phyloP scores from a whole-genome alignment of 1,140 invertebrate genomes.

The Magallana angulata region DNA sequence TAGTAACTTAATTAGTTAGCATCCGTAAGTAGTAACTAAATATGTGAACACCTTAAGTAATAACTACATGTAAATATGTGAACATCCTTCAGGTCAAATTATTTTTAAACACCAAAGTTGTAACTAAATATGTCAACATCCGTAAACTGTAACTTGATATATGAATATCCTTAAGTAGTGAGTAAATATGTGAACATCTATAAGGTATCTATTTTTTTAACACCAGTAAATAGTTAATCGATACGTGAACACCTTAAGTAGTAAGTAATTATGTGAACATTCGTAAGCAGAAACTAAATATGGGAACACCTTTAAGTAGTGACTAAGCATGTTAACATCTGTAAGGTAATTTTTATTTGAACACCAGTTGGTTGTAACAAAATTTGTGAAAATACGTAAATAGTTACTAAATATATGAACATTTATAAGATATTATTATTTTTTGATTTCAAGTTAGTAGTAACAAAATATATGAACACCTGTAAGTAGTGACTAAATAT shows the following conservation, averaged over 20 bases:
- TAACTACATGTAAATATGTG: no score
- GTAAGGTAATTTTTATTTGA: neutral
- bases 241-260: neutral
- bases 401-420: neutral
- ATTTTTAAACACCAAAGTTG: no score
- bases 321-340: no score
- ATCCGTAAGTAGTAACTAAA: neutral
- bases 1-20: neutral
- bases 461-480: neutral
- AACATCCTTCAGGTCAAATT: no score
- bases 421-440: neutral
- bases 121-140: no score
- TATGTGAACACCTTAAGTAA: neutral
- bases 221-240: constrained; percentile 32
- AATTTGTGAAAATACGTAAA: neutral
- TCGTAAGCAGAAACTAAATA: constrained; percentile 32
- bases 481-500: neutral
- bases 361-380: neutral
- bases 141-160: no score
- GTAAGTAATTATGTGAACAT: constrained; percentile 16
- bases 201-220: constrained; percentile 15
- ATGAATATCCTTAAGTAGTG: no score
- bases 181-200: no score
- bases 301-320: constrained; percentile 41
- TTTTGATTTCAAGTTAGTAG: neutral